Base-by-base conservation (phyloP, 1,140 invertebrate genomes). In the Pseudomyrmex flavicornis region DNA sequence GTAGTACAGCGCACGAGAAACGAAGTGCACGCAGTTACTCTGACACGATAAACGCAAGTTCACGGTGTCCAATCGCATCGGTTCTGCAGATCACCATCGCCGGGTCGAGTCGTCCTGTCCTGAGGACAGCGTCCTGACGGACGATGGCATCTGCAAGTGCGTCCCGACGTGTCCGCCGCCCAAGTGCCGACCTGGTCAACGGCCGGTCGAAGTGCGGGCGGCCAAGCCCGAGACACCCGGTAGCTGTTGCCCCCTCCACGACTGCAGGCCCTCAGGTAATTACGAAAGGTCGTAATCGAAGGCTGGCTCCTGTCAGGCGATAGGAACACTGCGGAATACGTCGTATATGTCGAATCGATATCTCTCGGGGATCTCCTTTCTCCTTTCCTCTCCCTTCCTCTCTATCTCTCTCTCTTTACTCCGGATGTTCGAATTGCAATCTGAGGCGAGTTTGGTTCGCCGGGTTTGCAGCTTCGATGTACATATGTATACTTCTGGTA, bases 241-340 rank as follows among this genome's bases (percentile, higher is more conserved):
- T 73, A 92, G 84, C 82, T 93, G 93, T 82, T 93, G 93, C 58
- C 90, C 92, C 15, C 90, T 93, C 17, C 93, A 93, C 87, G 89
- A 93, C 69, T 94, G 92, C 76, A 87, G 86, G 85, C 88, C 89
- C 59, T 86, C 86, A 92, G 92, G 93, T 93, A 91, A 93, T 88
- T 85, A 86, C 84, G 72, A 72, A 85, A 77, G 46, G 58, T 85
- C 72, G 73, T 72, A 83, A 85, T 83, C 80, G 70, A 76, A 35
- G 58, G 52, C 59, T 77, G 46, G 22, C 56, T 85, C 46, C 46
- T 73, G 48, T 85, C 68, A 65, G 48, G 4, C 61, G 69, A 72
- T 66, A 65, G 74, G 58, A 75, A 82, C 48, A 59, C 20, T 13
- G 17, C 58, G 48, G 69, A 54, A 85, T 82, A 77, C 76, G n/a